Evolutionary conservation across 2,113 vertebrate species (phyloP), one percentile per base, ranked within the genome.

Genomic region (Sigmodon hispidus): DNA sequence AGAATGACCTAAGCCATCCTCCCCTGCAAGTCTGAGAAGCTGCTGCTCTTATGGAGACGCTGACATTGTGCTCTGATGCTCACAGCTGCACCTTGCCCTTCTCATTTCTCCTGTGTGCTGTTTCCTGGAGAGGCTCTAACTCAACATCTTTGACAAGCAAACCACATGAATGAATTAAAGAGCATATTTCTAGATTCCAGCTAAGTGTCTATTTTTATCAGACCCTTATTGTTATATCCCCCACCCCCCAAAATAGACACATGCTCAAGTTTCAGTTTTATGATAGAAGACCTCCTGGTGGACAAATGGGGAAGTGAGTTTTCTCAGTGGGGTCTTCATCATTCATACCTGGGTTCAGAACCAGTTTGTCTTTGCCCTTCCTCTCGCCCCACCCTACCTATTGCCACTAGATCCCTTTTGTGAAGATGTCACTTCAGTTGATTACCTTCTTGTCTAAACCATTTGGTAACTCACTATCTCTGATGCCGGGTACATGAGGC

Each of bases 191-290:
- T 70, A 84, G 61, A 70, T 69, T 12, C n/a, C 12, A 16, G 24
- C 34, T 55, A 10, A 52, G 5, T 72, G 65, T 12, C 21, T 73
- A 0, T 73, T 88, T 95, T 65, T 73, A 59, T 55, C 36, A 52
- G 67, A 69, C 1, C 4, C 31, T 63, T 93, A 8, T 91, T 43
- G 73, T 84, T n/a, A 45, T 76, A 45, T 29, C 72, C 13, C 50
- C 52, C 26, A n/a, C n/a, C n/a, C n/a, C n/a, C n/a, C n/a, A 94
- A 92, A 94, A 84, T 61, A 77, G 77, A 65, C 40, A 55, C 52
- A 57, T 22, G 63, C 29, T 88, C 85, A 21, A 40, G 6, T 86
- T 94, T 93, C 85, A 22, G 83, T 79, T 85, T 91, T 52, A 6
- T 86, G 61, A 17, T 55, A 19, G 77, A 57, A 67, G 69, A 76